Conservation (phyloP, 2,113 vertebrate species). For the Sterrhoptilus dennistouni region DNA sequence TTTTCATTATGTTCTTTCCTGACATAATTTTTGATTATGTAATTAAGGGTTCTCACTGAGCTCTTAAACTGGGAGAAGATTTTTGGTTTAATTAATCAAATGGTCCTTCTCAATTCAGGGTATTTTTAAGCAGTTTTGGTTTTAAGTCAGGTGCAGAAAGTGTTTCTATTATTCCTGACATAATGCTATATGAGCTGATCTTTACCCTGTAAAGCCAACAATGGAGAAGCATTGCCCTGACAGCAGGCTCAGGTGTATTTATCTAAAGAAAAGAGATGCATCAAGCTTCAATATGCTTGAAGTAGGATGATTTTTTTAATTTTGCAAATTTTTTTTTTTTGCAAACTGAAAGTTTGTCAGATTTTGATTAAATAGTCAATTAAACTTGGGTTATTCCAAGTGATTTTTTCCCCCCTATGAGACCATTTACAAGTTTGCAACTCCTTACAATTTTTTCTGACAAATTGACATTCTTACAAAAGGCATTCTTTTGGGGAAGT, state of each 20-base stretch:
- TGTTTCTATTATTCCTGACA: background rate
- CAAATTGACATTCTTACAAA: background rate
- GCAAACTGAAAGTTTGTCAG: background rate
- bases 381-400: background rate
- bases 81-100: constrained; percentile 48
- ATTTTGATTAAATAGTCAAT: background rate
- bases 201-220: background rate
- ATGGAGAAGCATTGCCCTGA: background rate
- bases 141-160: background rate
- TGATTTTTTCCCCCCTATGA: background rate
- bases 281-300: background rate
- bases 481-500: background rate
- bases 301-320: background rate
- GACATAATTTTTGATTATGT: constrained; percentile 50
- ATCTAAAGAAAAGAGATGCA: background rate
- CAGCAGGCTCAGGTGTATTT: background rate
- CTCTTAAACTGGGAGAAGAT: constrained; percentile 10
- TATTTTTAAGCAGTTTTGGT: background rate
- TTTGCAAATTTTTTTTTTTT: background rate
- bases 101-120: background rate
- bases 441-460: background rate
- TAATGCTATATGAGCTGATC: background rate
- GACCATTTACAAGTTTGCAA: background rate
- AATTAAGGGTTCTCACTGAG: constrained; percentile 40
- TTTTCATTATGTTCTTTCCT: constrained; percentile 53